A percentile compares a stretch with the other conserved stretches of the same genome.
Evolutionary conservation across 2,888 invertebrate species (phyloP).

Genomic region (Dynastes maya): DNA sequence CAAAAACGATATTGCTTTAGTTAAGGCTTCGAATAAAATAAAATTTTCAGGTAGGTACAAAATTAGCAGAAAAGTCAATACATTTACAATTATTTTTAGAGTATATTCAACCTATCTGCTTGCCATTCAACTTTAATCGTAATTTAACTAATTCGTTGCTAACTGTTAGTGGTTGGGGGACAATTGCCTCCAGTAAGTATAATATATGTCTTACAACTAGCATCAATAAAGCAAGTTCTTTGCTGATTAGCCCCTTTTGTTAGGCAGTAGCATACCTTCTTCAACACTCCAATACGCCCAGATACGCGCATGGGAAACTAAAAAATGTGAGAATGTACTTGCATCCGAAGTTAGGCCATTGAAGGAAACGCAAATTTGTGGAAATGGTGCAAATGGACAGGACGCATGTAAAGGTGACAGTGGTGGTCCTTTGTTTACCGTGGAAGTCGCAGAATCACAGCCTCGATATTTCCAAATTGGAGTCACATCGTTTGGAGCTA

Average conservation of each 20-base stretch:
- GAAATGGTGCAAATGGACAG: slow-evolving; percentile 65
- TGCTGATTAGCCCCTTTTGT: slow-evolving; percentile 45
- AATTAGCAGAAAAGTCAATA: background rate
- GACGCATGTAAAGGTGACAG: slow-evolving; percentile 71
- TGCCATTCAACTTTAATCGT: slow-evolving; percentile 57
- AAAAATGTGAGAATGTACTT: slow-evolving; percentile 60
- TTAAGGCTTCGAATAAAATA: slow-evolving; percentile 62
- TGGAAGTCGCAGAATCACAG: slow-evolving; percentile 54
- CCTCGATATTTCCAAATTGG: slow-evolving; percentile 67
- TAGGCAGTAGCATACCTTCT: slow-evolving; percentile 63
- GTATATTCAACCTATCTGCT: slow-evolving; percentile 65
- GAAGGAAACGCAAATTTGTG: slow-evolving; percentile 69
- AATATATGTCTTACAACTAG: background rate
- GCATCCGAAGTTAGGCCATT: slow-evolving; percentile 64
- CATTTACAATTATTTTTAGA: slow-evolving; percentile 57
- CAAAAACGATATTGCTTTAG: slow-evolving; percentile 68
- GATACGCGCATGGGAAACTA: slow-evolving; percentile 61
- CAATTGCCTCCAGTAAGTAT: slow-evolving; percentile 74
- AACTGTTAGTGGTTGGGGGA: slow-evolving; percentile 84
- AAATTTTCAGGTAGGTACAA: slow-evolving; percentile 58
- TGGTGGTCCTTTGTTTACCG: slow-evolving; percentile 70
- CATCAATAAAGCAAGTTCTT: background rate
- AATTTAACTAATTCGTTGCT: slow-evolving; percentile 66
- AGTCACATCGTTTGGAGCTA: slow-evolving; percentile 69
- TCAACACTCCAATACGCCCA: slow-evolving; percentile 60